Conservation (phyloP, 2,888 invertebrate species). For the Cancer borealis region DNA sequence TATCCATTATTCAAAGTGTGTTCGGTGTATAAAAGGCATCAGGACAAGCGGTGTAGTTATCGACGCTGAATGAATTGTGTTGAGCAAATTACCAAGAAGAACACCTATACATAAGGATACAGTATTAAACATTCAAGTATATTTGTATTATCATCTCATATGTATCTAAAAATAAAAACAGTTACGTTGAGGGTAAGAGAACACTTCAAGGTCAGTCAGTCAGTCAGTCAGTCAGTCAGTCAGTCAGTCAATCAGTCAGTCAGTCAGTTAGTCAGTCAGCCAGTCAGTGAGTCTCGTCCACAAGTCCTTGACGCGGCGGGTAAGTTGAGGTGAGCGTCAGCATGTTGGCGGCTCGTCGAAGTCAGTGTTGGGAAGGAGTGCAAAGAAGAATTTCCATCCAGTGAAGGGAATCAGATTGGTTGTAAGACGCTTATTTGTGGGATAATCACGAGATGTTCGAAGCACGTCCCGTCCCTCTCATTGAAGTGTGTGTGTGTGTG, state of each 20-base stretch:
- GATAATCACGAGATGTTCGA: constrained; percentile 67
- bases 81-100: no score
- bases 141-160: no score
- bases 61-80: no score
- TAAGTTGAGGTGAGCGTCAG: constrained; percentile 15
- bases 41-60: no score
- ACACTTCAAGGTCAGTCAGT: neutral
- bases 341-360: constrained; percentile 24
- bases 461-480: neutral
- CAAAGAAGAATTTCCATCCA: constrained; percentile 62
- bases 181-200: no score
- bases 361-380: constrained; percentile 5
- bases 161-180: no score
- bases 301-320: neutral
- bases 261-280: neutral
- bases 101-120: no score
- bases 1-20: no score
- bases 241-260: neutral
- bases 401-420: constrained; percentile 72
- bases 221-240: neutral
- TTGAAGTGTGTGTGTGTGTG: neutral
- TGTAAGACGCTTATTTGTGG: constrained; percentile 71
- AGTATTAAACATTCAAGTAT: no score
- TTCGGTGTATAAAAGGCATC: no score
- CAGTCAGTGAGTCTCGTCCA: neutral